Evolutionary conservation across 2,888 invertebrate species (phyloP).

Genomic region (Stramonita haemastoma): DNA sequence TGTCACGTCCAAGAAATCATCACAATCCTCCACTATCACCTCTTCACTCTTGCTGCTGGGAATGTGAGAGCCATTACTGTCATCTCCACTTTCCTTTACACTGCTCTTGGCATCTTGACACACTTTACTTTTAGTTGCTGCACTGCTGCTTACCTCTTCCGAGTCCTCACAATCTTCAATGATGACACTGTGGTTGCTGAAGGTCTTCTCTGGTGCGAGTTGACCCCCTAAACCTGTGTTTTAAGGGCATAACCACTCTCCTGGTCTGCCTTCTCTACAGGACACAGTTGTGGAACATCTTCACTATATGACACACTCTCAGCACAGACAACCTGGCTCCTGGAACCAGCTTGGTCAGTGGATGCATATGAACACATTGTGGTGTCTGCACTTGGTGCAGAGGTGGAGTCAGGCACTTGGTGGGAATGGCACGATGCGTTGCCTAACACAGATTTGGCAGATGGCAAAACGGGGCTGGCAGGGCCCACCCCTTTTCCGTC

Average conservation of each 20-base stretch:
- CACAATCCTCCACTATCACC: slow-evolving; percentile 12
- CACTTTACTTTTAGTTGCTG: too few relatives aligned
- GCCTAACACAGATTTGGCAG: background rate
- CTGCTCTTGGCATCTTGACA: background rate
- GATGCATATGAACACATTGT: background rate
- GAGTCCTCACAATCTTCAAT: background rate
- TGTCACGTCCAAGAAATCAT: slow-evolving; percentile 33
- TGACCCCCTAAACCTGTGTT: too few relatives aligned
- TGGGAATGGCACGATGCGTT: background rate
- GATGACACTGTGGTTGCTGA: background rate
- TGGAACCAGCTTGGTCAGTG: background rate
- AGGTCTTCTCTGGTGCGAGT: background rate
- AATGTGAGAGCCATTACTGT: background rate
- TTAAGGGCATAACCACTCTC: too few relatives aligned
- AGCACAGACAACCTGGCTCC: background rate
- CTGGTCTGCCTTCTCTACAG: too few relatives aligned
- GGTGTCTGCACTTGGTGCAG: background rate
- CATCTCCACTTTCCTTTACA: too few relatives aligned
- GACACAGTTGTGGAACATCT: background rate
- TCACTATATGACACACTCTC: background rate
- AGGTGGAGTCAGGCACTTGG: background rate
- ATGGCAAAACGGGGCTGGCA: background rate
- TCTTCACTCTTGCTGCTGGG: background rate
- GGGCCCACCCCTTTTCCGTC: background rate
- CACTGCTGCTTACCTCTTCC: background rate